Evolutionary conservation across 2,888 invertebrate genomes (phyloP), one percentile per base, ranked within the genome.

Genomic region (Pheosia tremula): DNA sequence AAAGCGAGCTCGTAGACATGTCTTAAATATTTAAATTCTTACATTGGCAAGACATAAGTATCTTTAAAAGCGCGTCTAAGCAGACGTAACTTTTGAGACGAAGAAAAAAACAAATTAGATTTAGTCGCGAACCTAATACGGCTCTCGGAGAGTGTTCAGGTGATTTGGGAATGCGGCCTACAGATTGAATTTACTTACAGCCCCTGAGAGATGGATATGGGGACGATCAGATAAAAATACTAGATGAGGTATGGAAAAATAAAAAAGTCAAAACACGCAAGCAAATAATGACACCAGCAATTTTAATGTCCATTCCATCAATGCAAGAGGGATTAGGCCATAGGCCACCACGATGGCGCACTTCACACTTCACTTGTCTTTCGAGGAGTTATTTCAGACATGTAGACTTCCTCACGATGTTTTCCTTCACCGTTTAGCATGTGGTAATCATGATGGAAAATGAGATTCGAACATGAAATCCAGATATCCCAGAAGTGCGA

Each of bases 121-220:
- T 90, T 89, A 81, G 81, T 72, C 78, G 77, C 72, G 83, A 86
- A 86, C 84, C 85, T 87, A 86, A 87, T 89, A 86, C 82, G 77
- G 78, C 77, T 81, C 74, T 75, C 79, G 81, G 83, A 86, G 87
- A 89, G 91, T 88, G 88, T 91, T 89, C 89, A 84, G 89, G 89
- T 87, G 91, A 89, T 90, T 90, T 87, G 90, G 90, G 90, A 91
- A 82, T 89, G 89, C 85, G 87, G 86, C 83, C 86, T 84, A 84
- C 86, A 86, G 90, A 91, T 91, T 91, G 87, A 91, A 91, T 91
- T 90, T 91, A 83, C 87, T 80, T 82, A 79, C 82, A 80, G 82
- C 86, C 86, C 85, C 72, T 64, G 86, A 86, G 88, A 87, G 82
- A 86, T 80, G 78, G 84, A 83, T 84, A 82, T 80, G 73, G 11